A percentile compares a stretch with the other conserved stretches of the same genome.
Evolutionary conservation across 1,140 invertebrate genomes (phyloP).

Genomic region (Pseudomyrmex gracilis): DNA sequence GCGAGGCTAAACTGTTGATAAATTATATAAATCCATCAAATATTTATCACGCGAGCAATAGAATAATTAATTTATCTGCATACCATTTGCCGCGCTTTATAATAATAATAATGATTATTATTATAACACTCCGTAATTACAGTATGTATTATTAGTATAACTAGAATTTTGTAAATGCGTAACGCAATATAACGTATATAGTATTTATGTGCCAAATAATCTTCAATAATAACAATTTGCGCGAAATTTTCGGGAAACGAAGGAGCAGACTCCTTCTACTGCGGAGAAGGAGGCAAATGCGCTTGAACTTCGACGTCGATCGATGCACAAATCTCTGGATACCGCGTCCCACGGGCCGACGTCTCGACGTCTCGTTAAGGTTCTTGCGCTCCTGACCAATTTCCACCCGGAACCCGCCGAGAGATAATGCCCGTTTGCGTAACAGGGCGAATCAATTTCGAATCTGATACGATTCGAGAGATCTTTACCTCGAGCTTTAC

Average conservation of each 20-base stretch:
- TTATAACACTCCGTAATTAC: no score
- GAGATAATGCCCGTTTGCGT: slow-evolving; percentile 49
- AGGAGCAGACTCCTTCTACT: no score
- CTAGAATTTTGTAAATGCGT: no score
- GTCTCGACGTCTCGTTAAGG: slow-evolving; percentile 42
- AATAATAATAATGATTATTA: no score
- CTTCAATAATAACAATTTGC: slow-evolving; percentile 7
- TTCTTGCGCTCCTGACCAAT: slow-evolving; percentile 40
- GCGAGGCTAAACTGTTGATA: no score
- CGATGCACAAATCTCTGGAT: slow-evolving; percentile 29
- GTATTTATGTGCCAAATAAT: neutral
- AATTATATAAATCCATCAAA: no score
- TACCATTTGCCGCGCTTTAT: no score
- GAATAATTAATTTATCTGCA: no score
- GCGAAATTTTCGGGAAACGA: neutral
- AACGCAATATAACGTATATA: no score
- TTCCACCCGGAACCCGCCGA: slow-evolving; percentile 7
- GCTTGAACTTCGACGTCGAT: slow-evolving; percentile 8
- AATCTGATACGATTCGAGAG: slow-evolving; percentile 9
- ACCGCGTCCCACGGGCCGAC: neutral
- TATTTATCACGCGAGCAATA: no score
- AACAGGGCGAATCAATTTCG: slow-evolving; percentile 49
- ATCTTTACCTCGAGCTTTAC: neutral
- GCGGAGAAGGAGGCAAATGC: neutral
- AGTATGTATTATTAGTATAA: no score